Evolutionary conservation across 2,113 vertebrate genomes (phyloP), one percentile per base, ranked within the genome.

Genomic region (Phoenicopterus ruber): DNA sequence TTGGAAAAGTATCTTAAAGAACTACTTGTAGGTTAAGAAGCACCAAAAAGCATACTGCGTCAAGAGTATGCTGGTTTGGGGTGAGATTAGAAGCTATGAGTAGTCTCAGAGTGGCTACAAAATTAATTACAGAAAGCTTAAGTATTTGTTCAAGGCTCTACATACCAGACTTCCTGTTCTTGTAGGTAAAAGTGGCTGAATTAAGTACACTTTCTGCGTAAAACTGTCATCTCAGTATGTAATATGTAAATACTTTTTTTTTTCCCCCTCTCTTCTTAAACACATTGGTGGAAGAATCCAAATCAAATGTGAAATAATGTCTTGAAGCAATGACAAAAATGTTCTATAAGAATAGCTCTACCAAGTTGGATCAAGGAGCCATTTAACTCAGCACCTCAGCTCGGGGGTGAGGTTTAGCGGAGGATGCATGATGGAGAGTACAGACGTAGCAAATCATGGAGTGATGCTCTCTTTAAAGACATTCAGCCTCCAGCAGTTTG

Each of bases 61-160:
- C 24, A 36, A 65, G 49, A 84, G 13, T 44, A 3, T 71, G 12
- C 8, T 74, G 49, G 63, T 71, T 25, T 84, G 47, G 32, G 36
- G n/a, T 15, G 7, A 81, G 50, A 42, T 86, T 40, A 63, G 76
- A 86, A 90, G 61, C 77, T 83, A 14, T 66, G 55, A 59, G 36
- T 73, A 9, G 69, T 89, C 40, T 96, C 38, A 61, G 57, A 85
- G 57, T 71, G 65, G 78, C 70, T 87, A 28, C 69, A 84, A 59
- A 95, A 89, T 93, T 70, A 93, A 84, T 85, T 93, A 57, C 70
- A 91, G 81, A 95, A 82, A 72, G 58, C 57, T 61, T 49, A 55
- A 84, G 36, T 93, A 63, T 96, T 93, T 94, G 34, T 94, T 89
- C 66, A 87, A 29, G 62, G 61, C 47, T 82, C 63, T 96, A 34